Evolutionary conservation across 2,888 invertebrate genomes (phyloP).

Genomic region (Acronicta leporina): DNA sequence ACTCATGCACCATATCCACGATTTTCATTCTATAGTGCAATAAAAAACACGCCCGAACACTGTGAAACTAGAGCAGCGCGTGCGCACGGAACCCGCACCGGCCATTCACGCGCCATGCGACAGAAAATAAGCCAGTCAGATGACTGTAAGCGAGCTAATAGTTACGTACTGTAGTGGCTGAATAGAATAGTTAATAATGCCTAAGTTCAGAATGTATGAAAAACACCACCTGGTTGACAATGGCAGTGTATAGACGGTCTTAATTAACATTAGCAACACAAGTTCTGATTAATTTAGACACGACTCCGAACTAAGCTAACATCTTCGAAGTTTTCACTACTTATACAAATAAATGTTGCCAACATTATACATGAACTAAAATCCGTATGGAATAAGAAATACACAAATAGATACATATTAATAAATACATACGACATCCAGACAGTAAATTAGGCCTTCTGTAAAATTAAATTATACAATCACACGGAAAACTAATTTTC

Average conservation of each 20-base stretch:
- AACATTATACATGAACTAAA: conserved; percentile 20
- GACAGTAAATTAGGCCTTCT: conserved; percentile 62
- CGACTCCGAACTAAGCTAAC: not conserved
- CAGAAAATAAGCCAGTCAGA: not conserved
- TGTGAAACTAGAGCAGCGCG: not conserved
- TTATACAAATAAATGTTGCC: conserved; percentile 23
- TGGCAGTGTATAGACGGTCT: not conserved
- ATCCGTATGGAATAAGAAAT: conserved; percentile 25
- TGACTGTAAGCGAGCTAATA: not conserved
- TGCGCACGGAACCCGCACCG: not conserved
- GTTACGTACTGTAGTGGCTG: not conserved
- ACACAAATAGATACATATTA: conserved; percentile 30
- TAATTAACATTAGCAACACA: conserved; percentile 23
- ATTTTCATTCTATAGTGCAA: not conserved
- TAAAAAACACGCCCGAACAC: not conserved
- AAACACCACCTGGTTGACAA: not conserved
- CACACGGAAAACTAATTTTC: conserved; percentile 30
- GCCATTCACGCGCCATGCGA: not conserved
- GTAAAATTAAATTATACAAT: conserved; percentile 54
- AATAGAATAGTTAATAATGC: not conserved
- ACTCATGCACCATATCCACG: not conserved
- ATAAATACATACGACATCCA: conserved; percentile 43
- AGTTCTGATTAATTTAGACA: conserved; percentile 1
- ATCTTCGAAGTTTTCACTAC: not conserved
- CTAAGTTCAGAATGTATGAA: not conserved